Conservation (phyloP, 2,888 invertebrate species). For the Drosophila mimica region DNA sequence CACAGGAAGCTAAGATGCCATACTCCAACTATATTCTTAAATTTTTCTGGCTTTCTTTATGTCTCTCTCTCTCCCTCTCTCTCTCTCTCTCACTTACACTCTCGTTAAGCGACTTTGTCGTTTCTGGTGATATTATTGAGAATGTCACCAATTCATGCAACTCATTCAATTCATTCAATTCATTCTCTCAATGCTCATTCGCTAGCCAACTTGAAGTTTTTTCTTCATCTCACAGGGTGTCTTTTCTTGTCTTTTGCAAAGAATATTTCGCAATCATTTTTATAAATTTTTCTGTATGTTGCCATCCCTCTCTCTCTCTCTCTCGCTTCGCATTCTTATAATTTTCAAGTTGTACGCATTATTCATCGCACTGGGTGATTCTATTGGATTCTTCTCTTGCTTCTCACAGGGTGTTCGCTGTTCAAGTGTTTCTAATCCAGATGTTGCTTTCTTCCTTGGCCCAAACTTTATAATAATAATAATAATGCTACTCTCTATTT, state of each 20-base stretch:
- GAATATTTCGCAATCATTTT: background rate
- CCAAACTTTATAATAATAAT: conserved; percentile 20
- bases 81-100: background rate
- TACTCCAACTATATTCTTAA: background rate
- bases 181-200: background rate
- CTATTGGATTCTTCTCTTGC: background rate
- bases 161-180: background rate
- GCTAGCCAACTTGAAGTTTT: background rate
- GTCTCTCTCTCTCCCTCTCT: conserved; percentile 13
- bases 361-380: background rate
- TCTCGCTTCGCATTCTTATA: background rate
- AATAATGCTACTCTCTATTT: conserved; percentile 1
- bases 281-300: background rate
- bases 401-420: background rate
- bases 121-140: background rate
- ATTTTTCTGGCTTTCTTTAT: background rate
- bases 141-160: background rate
- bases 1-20: background rate
- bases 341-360: background rate
- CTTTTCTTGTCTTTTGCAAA: background rate
- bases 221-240: background rate
- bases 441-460: conserved; percentile 30
- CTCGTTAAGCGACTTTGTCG: background rate
- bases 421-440: conserved; percentile 14
- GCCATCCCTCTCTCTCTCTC: background rate